Evolutionary conservation across 23 tunicate species (phyloP).

Genomic region (Botrylloides violaceus): DNA sequence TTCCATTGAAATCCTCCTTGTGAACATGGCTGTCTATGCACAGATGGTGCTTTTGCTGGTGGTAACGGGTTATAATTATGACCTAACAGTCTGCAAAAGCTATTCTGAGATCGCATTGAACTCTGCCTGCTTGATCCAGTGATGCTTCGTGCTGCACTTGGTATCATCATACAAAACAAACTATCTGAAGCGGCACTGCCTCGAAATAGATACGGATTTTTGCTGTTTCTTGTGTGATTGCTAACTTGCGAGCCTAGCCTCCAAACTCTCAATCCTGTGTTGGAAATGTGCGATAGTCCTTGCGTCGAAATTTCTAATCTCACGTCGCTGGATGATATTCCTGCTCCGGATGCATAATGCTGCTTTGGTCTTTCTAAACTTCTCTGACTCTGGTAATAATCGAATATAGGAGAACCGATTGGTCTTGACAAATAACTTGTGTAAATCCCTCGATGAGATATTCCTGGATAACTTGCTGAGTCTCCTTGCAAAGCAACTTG

Average conservation of each 20-base stretch:
- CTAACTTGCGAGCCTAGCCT: constrained; percentile 2
- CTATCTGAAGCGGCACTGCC: constrained; percentile 14
- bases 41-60: constrained; percentile 8
- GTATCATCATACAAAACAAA: constrained; percentile 10
- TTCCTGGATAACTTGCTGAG: not conserved
- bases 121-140: constrained; percentile 1
- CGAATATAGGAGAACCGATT: constrained; percentile 1
- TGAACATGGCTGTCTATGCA: constrained; percentile 6
- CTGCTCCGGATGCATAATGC: not conserved
- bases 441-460: not conserved
- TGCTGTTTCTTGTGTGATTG: not conserved
- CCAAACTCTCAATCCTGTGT: not conserved
- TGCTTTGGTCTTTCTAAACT: constrained; percentile 15
- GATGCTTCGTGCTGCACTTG: not conserved
- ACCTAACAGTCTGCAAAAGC: constrained; percentile 11
- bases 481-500: constrained; percentile 18
- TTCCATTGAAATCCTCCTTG: constrained; percentile 19
- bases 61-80: constrained; percentile 1
- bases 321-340: not conserved
- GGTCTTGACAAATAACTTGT: not conserved
- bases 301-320: not conserved
- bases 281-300: not conserved
- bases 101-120: constrained; percentile 4
- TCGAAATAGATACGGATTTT: constrained; percentile 5
- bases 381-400: constrained; percentile 28